These are phyloP conservation scores for Zophobas atratus DNA, from an alignment of 1,140 invertebrate genomes.

Conservation along the genomic window DNA sequence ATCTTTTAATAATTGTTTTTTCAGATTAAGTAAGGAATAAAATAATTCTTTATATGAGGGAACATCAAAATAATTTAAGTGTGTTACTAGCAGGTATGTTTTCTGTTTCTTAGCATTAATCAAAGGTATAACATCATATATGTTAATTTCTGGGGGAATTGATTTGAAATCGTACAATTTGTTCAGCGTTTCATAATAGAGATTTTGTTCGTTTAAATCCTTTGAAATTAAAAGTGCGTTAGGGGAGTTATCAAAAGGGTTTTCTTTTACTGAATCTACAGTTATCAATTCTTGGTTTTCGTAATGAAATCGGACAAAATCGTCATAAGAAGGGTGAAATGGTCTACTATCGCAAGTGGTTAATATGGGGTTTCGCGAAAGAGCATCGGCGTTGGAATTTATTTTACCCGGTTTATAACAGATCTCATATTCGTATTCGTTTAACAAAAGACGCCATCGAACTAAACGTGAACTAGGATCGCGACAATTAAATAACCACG, in stretches of 20 bases:
- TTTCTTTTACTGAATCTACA: slow-evolving; percentile 55
- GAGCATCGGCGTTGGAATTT: slow-evolving; percentile 65
- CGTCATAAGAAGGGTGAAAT: slow-evolving; percentile 51
- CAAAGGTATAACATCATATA: slow-evolving; percentile 50
- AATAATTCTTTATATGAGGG: slow-evolving; percentile 60
- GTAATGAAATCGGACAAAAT: slow-evolving; percentile 63
- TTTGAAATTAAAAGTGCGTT: slow-evolving; percentile 59
- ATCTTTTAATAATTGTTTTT: not conserved
- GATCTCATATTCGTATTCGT: slow-evolving; percentile 68
- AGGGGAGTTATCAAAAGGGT: slow-evolving; percentile 54
- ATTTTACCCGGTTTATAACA: slow-evolving; percentile 65
- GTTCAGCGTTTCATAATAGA: slow-evolving; percentile 53
- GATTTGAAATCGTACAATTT: slow-evolving; percentile 50
- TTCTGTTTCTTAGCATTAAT: slow-evolving; percentile 51
- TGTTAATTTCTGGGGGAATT: slow-evolving; percentile 42
- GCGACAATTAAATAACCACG: too few relatives aligned
- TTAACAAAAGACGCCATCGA: slow-evolving; percentile 66
- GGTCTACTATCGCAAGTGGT: slow-evolving; percentile 11
- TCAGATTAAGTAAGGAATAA: slow-evolving; percentile 54
- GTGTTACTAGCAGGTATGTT: slow-evolving; percentile 56
- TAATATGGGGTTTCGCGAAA: slow-evolving; percentile 60
- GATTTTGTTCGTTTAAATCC: slow-evolving; percentile 61
- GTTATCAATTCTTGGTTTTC: slow-evolving; percentile 53
- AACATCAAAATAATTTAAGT: slow-evolving; percentile 60
- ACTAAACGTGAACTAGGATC: slow-evolving; percentile 66